Evolutionary conservation across 2,888 invertebrate species (phyloP).

Genomic region (Cryptocephalus primarius): DNA sequence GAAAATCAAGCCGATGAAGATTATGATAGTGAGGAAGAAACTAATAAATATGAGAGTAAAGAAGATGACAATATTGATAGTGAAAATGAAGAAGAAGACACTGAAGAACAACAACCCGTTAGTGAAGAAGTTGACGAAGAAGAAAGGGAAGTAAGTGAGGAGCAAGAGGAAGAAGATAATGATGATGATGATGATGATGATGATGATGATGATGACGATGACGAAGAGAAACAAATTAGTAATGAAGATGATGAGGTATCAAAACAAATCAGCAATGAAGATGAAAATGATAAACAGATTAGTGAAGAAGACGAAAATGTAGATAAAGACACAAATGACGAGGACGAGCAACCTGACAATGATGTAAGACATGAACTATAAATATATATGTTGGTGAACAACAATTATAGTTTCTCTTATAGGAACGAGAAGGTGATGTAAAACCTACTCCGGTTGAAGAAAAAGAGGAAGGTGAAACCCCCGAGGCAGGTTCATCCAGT

Average conservation of each 20-base stretch:
- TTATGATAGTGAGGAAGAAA: not conserved
- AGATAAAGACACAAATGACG: constrained; percentile 18
- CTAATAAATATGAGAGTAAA: not conserved
- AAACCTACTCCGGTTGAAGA: not conserved
- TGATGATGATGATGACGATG: not conserved
- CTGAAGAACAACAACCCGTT: not conserved
- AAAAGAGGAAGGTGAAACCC: not conserved
- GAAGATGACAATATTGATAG: not conserved
- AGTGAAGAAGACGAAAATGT: constrained; percentile 6
- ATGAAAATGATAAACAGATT: not conserved
- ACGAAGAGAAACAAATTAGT: not conserved
- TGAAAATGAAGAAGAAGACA: not conserved
- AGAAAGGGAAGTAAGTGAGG: not conserved
- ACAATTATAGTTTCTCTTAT: constrained; percentile 1
- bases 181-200: not conserved
- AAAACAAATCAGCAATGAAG: too few relatives aligned
- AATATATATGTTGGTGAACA: not conserved
- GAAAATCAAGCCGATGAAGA: not conserved
- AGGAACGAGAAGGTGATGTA: constrained; percentile 8
- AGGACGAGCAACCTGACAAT: constrained; percentile 11
- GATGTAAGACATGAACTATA: constrained; percentile 4
- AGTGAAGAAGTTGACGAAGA: not conserved
- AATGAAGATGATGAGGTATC: not conserved
- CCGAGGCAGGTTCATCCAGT: not conserved
- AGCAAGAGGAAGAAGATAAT: not conserved